Percentiles rank a stretch among this genome's conserved stretches.
phyloP scores from a whole-genome alignment of 2,797 vertebrate genomes.

The Odontamblyopus lacepedii region DNA sequence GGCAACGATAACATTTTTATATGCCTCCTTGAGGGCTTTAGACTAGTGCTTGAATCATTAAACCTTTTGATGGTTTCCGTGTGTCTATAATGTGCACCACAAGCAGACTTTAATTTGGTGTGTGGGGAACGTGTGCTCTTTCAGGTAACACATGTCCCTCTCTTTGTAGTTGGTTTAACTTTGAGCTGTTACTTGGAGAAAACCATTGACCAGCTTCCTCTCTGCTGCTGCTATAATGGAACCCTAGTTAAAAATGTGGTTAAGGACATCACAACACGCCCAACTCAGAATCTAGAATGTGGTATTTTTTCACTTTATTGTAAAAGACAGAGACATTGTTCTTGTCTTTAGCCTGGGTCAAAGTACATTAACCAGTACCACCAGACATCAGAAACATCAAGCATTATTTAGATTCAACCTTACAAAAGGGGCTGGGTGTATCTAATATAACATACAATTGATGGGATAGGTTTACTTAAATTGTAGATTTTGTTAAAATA shows the following conservation, averaged over 20 bases:
- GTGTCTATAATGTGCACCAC: conserved; percentile 48
- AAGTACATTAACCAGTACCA: neutral
- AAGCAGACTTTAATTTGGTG: conserved; percentile 51
- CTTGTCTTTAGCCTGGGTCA: neutral
- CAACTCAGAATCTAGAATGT: neutral
- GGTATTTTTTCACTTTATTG: too few relatives aligned
- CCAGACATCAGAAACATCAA: neutral
- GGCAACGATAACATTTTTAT: conserved; percentile 13
- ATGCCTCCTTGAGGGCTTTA: conserved; percentile 30
- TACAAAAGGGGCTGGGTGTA: neutral
- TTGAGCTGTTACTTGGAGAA: conserved; percentile 35
- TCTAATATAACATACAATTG: neutral
- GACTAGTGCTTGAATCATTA: conserved; percentile 56
- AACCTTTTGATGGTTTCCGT: conserved; percentile 55
- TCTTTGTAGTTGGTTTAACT: neutral
- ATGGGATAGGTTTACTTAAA: neutral
- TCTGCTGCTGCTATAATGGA: conserved; percentile 47
- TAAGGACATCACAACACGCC: conserved; percentile 27
- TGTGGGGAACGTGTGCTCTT: conserved; percentile 10
- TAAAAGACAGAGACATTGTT: neutral
- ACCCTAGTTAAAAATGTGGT: conserved; percentile 44
- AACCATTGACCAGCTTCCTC: conserved; percentile 60
- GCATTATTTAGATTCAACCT: neutral
- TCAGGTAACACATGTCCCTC: conserved; percentile 2
- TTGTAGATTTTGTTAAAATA: too few relatives aligned